Conservation (phyloP, 1,140 invertebrate genomes). For the Chlorops oryzae region DNA sequence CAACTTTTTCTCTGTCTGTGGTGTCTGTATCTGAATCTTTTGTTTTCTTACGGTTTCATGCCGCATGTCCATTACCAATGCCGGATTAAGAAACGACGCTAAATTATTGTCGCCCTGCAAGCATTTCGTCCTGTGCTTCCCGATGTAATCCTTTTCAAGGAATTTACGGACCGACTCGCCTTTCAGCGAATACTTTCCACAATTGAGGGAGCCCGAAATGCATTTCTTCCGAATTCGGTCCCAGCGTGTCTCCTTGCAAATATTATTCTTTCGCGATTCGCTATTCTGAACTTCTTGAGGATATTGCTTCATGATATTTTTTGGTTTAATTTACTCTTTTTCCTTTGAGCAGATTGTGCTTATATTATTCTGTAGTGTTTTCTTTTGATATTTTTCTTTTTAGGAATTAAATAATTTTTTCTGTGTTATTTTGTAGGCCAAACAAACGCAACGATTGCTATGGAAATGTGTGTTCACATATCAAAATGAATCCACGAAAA, state of each 20-base stretch:
- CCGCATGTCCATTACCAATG: conserved; percentile 40
- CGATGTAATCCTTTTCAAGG: conserved; percentile 36
- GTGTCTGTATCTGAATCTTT: not conserved
- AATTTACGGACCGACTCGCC: conserved; percentile 37
- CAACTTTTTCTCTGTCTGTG: not conserved
- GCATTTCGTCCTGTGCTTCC: conserved; percentile 19
- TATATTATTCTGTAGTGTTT: too few species aligned
- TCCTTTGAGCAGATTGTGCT: too few species aligned
- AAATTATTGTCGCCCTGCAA: conserved; percentile 29
- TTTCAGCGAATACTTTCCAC: conserved; percentile 25
- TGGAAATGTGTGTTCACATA: too few species aligned
- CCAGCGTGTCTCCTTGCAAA: conserved; percentile 41
- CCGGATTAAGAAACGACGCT: conserved; percentile 28
- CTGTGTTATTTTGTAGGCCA: too few species aligned
- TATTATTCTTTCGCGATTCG: too few species aligned
- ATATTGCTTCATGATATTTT: too few species aligned
- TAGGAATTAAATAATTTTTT: too few species aligned
- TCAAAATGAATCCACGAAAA: too few species aligned
- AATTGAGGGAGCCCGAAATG: conserved; percentile 13
- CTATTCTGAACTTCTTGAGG: too few species aligned
- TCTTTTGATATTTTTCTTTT: too few species aligned
- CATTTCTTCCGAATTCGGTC: conserved; percentile 42
- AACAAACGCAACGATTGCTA: too few species aligned
- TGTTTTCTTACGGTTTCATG: conserved; percentile 36
- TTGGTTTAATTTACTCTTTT: too few species aligned